These are phyloP conservation scores for Lithophane semibrunnea DNA, from an alignment of 2,888 invertebrate genomes.

Conservation along the genomic window DNA sequence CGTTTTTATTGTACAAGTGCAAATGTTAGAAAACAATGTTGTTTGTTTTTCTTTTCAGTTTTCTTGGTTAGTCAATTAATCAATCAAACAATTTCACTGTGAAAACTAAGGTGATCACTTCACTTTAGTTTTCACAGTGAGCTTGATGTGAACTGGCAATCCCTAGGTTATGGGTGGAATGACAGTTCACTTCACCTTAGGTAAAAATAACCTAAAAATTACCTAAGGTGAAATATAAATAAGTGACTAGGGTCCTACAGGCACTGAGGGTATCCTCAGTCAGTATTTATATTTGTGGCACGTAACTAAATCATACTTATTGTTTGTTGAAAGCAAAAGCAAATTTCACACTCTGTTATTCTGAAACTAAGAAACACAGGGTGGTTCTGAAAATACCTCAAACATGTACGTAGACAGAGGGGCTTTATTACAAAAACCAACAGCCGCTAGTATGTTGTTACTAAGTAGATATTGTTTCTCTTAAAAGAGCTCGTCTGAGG, in stretches of 20 bases:
- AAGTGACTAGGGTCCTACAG: too few relatives aligned
- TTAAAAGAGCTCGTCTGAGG: neutral
- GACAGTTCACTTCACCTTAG: neutral
- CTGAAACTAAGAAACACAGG: neutral
- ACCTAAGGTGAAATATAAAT: too few relatives aligned
- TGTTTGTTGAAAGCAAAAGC: neutral
- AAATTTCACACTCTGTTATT: neutral
- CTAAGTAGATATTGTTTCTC: neutral
- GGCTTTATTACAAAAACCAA: neutral
- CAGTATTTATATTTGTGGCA: neutral
- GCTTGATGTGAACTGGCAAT: neutral
- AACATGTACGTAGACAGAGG: neutral
- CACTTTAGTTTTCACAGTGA: neutral
- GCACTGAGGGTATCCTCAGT: too few relatives aligned
- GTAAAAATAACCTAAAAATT: too few relatives aligned
- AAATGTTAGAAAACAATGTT: constrained; percentile 1
- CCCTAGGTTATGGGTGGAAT: neutral
- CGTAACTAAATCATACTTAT: neutral
- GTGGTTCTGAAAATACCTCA: neutral
- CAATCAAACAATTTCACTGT: neutral
- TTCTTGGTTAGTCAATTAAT: neutral
- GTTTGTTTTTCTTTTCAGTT: neutral
- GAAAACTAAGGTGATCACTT: neutral
- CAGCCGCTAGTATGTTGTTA: neutral
- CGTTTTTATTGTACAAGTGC: neutral